A percentile compares a stretch with the other conserved stretches of the same genome.
phyloP scores from a whole-genome alignment of 2,113 vertebrate genomes.

The Serilophus lunatus region DNA sequence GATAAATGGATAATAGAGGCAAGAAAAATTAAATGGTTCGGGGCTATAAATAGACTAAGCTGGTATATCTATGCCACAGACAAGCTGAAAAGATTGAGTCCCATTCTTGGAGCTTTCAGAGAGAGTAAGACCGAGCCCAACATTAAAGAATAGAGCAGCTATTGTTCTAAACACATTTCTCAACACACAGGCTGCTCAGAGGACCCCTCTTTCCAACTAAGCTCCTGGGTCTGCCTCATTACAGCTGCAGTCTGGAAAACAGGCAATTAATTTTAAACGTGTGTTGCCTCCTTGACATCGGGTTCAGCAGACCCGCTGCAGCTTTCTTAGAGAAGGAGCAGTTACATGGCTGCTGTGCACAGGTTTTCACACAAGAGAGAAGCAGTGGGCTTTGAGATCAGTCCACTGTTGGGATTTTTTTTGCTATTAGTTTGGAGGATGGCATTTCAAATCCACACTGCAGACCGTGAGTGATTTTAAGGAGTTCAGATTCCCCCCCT shows the following conservation, averaged over 20 bases:
- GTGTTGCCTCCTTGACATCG: not conserved
- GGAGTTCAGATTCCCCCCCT: not conserved
- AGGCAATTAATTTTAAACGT: constrained; percentile 27
- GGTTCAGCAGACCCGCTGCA: not conserved
- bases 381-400: not conserved
- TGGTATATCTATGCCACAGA: not conserved
- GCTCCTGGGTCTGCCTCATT: constrained; percentile 4
- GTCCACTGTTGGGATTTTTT: not conserved
- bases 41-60: constrained; percentile 28
- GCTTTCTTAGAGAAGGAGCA: not conserved
- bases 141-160: constrained; percentile 39
- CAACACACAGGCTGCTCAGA: constrained; percentile 30
- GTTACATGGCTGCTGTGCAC: not conserved
- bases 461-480: not conserved
- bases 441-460: not conserved
- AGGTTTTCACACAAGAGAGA: not conserved
- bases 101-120: constrained; percentile 6
- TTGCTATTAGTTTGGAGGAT: not conserved
- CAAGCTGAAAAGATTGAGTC: constrained; percentile 39
- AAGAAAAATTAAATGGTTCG: constrained; percentile 48
- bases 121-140: not conserved
- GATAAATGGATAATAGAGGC: constrained; percentile 30
- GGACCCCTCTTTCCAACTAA: not conserved
- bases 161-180: constrained; percentile 37
- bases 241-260: constrained; percentile 47